Evolutionary conservation across 2,797 vertebrate genomes (phyloP).

Genomic region (Oryzias sinensis): DNA sequence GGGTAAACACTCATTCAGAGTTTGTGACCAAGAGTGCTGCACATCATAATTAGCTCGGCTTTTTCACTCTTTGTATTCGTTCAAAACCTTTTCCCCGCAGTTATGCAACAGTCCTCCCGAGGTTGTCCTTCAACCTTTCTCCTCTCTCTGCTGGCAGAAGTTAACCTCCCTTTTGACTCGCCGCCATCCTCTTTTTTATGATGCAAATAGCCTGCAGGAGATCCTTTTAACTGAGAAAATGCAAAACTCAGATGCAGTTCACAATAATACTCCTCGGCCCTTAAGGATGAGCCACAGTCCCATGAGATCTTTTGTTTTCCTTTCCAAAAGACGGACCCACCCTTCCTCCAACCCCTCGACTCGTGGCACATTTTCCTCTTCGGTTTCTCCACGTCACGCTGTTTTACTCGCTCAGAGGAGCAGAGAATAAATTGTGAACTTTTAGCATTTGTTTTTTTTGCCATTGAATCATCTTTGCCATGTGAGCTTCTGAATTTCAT

Average conservation of each 20-base stretch:
- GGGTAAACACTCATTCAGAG: conserved; percentile 32
- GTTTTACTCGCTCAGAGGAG: conserved; percentile 29
- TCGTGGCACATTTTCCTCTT: conserved; percentile 1
- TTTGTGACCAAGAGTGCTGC: conserved; percentile 1
- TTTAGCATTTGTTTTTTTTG: conserved; percentile 27
- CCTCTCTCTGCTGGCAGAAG: conserved; percentile 13
- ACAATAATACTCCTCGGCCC: conserved; percentile 26
- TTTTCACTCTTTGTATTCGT: conserved; percentile 24
- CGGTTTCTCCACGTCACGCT: conserved; percentile 1
- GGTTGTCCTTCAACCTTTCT: conserved; percentile 17
- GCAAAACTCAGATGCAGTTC: conserved; percentile 14
- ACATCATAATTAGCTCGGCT: conserved; percentile 5
- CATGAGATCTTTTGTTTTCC: conserved; percentile 45
- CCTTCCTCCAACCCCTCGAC: conserved; percentile 27
- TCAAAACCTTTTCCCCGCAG: conserved; percentile 15
- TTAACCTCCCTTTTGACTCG: conserved; percentile 6
- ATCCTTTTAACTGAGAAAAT: conserved; percentile 46
- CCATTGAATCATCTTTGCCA: conserved; percentile 22
- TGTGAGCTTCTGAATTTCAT: conserved; percentile 26
- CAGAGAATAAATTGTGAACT: conserved; percentile 35
- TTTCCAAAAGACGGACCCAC: conserved; percentile 39
- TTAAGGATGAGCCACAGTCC: conserved; percentile 49
- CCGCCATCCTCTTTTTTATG: conserved; percentile 21
- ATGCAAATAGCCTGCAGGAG: conserved; percentile 26
- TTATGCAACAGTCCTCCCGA: conserved; percentile 36